Evolutionary conservation across 1,140 invertebrate genomes (phyloP), one percentile per base, ranked within the genome.

Genomic region (Prorops nasuta): DNA sequence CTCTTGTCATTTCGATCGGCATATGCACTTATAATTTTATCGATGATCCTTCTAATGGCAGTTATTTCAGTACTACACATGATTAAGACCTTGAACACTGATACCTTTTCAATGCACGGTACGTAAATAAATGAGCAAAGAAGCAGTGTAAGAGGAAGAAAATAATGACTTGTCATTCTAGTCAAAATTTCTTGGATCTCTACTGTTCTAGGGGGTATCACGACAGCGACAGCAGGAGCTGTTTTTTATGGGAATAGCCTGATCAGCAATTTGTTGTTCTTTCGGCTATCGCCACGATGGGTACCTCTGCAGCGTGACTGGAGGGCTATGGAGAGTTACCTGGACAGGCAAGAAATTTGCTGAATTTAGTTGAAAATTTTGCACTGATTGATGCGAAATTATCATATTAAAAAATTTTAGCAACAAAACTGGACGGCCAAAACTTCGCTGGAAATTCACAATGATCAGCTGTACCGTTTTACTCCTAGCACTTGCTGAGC

Each of bases 171-270:
- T 2, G 22, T 20, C 36, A 21, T 28, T 31, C 14, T 32, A 9
- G 9, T 31, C 15, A 17, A 17, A n/a, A 50, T 38, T 21, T 28
- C 1, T 14, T 43, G 34, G 35, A 32, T 44, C 17, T 40, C 3
- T 45, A 16, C 9, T 42, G 35, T 66, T 58, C 20, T 44, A 80
- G 79, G 77, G 21, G 78, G 77, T 14, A 71, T 80, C 20, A 62
- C 65, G 2, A 61, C 70, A 50, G 78, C 78, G 10, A 80, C 78
- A 3, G 70, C 66, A 1, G 79, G 79, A 12, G 75, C 74, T 6
- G 59, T 78, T 32, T 80, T 80, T 62, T 80, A 80, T 31, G 72
- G 73, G 2, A 79, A 80, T 42, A 73, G 71, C 46, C 59, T 79
- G 44, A 17, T 74, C n/a, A 74, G 69, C 3, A 48, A 60, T 2